A percentile compares a stretch with the other conserved stretches of the same genome.
These are phyloP conservation scores for Bombus vancouverensis DNA, from an alignment of 1,140 invertebrate genomes.

Conservation along the genomic window DNA sequence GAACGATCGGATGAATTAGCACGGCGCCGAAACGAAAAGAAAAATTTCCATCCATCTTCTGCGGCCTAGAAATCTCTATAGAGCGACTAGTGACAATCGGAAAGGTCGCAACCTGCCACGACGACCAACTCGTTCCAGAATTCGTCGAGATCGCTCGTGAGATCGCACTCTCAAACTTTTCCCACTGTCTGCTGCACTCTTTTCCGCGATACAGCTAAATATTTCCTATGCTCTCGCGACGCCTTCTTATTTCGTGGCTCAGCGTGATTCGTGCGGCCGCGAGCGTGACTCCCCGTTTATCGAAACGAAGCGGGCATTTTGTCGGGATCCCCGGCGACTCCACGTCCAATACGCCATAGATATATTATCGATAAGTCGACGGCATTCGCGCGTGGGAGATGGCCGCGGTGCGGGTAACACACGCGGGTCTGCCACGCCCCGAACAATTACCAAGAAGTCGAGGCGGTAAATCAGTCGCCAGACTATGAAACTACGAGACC, in stretches of 20 bases:
- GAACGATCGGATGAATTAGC: no score
- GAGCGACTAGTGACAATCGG: background rate
- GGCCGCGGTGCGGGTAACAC: slow-evolving; percentile 56
- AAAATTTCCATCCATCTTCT: background rate
- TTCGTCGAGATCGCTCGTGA: slow-evolving; percentile 1
- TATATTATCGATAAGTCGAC: slow-evolving; percentile 54
- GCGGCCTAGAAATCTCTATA: no score
- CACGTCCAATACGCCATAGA: slow-evolving; percentile 2
- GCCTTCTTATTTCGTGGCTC: no score
- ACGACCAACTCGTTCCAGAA: background rate
- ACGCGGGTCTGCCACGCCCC: slow-evolving; percentile 61
- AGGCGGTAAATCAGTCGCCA: slow-evolving; percentile 66
- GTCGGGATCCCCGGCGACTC: background rate
- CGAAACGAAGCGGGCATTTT: slow-evolving; percentile 22
- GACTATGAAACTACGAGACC: slow-evolving; percentile 36
- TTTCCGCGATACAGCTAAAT: no score
- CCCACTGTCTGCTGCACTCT: background rate
- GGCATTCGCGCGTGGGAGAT: slow-evolving; percentile 65
- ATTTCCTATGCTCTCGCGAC: no score
- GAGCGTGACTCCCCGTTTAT: slow-evolving; percentile 34
- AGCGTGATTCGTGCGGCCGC: no score
- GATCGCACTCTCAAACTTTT: slow-evolving; percentile 17
- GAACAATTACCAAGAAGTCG: slow-evolving; percentile 68
- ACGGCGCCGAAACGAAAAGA: no score
- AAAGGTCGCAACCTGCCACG: slow-evolving; percentile 14